Evolutionary conservation across 2,797 vertebrate genomes (phyloP).

Genomic region (Epinephelus coioides): DNA sequence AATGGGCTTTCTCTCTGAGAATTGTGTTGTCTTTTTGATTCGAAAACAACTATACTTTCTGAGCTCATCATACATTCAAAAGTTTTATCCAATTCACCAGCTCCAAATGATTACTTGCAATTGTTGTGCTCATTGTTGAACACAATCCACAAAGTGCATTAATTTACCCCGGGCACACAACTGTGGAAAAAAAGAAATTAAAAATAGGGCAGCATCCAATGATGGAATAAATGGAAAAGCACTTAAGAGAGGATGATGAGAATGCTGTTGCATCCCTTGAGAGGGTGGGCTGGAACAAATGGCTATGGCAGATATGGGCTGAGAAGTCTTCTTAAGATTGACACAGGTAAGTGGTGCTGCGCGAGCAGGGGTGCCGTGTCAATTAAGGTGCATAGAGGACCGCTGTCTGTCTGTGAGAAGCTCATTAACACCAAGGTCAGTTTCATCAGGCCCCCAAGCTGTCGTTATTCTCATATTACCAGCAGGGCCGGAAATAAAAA

Average conservation of each 20-base stretch:
- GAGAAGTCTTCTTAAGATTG: constrained; percentile 77
- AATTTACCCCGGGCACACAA: constrained; percentile 47
- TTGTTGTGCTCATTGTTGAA: constrained; percentile 60
- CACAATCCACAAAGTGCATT: constrained; percentile 59
- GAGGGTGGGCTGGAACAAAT: constrained; percentile 71
- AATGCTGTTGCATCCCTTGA: constrained; percentile 63
- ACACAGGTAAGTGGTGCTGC: constrained; percentile 80
- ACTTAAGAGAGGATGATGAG: constrained; percentile 66
- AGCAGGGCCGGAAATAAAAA: constrained; percentile 66
- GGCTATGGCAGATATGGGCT: constrained; percentile 69
- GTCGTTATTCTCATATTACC: constrained; percentile 77
- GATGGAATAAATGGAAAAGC: constrained; percentile 66
- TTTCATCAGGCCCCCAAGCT: constrained; percentile 82
- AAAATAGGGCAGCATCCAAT: constrained; percentile 47
- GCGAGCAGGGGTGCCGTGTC: constrained; percentile 69
- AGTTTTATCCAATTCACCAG: constrained; percentile 44
- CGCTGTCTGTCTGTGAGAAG: constrained; percentile 76
- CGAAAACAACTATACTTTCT: constrained; percentile 40
- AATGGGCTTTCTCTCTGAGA: constrained; percentile 22
- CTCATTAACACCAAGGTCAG: constrained; percentile 87
- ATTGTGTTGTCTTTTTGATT: constrained; percentile 33
- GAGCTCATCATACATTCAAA: constrained; percentile 51
- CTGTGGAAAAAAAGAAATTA: constrained; percentile 59
- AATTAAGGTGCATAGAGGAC: constrained; percentile 72
- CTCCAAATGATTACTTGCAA: constrained; percentile 61